phyloP scores from a whole-genome alignment of 2,113 vertebrate species.

The Rhinopithecus roxellana region DNA sequence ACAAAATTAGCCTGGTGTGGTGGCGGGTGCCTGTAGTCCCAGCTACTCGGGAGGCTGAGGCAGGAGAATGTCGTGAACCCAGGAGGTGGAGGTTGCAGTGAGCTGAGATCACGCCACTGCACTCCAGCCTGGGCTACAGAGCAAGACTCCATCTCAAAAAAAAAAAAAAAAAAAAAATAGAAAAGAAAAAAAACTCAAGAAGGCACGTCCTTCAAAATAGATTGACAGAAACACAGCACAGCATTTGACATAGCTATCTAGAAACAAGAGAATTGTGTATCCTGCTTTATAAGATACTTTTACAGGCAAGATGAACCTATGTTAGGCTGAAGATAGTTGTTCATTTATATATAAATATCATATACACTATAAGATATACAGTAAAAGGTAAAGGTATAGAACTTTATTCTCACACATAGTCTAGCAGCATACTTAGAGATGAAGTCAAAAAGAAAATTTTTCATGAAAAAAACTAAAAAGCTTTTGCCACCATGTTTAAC shows the following conservation, averaged over 20 bases:
- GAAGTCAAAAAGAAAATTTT: constrained; percentile 1
- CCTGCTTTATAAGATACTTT: not conserved
- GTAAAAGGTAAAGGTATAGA: not conserved
- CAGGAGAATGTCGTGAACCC: too few species aligned
- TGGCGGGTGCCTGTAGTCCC: too few species aligned
- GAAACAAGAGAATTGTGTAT: not conserved
- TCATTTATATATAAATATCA: not conserved
- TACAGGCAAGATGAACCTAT: not conserved
- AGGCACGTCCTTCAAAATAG: constrained; percentile 4
- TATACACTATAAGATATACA: not conserved
- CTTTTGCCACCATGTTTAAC: not conserved
- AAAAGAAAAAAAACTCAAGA: constrained; percentile 1
- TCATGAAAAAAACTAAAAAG: not conserved
- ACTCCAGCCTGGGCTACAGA: too few species aligned
- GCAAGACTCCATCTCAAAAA: too few species aligned
- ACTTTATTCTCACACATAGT: not conserved
- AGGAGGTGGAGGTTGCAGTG: too few species aligned
- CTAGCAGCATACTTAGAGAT: not conserved
- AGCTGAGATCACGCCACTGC: too few species aligned
- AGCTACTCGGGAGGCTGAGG: too few species aligned
- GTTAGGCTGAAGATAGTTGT: not conserved
- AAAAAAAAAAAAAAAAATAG: not conserved
- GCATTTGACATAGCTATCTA: not conserved
- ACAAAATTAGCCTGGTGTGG: too few species aligned
- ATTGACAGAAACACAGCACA: not conserved